Base-by-base conservation (phyloP, 2,113 vertebrate genomes). In the Lamprotornis superbus region DNA sequence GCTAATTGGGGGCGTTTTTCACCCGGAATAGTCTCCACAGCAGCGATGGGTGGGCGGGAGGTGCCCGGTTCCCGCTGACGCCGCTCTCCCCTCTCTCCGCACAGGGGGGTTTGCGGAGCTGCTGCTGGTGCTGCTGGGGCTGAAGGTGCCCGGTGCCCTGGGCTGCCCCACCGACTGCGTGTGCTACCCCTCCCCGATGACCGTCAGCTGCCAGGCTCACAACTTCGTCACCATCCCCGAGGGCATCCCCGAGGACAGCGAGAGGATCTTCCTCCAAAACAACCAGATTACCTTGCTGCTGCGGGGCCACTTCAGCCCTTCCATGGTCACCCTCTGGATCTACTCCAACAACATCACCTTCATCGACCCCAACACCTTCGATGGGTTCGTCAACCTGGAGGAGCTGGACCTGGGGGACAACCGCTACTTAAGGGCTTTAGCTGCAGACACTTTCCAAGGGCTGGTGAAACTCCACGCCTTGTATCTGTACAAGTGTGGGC, bases 401-500 rank as follows among this genome's bases (percentile, higher is more conserved):
- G 99, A 99, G 96, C 98, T 99, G n/a, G 99, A 99, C 95, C 98
- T 99, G 12, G 99, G 99, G 11, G 99, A 99, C 97, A 99, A 99
- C 97, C 97, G 98, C 60, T 98, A 99, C 95, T 96, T 99, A 95
- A 98, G 98, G 95, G 99, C 98, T 64, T 96, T 99, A 52, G 98
- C 98, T 1, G 98, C 99, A 0, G 99, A 99, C 97, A 99, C 99
- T 88, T 99, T 99, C 98, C 98, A 98, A 89, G 99, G 99, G 64
- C 98, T 99, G 95, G 98, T 98, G 61, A 98, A 98, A 89, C 98
- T 99, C 27, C 99, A 99, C 1, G 99, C 99, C 83, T 98, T 99
- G 97, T 99, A 99, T 88, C 98, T 99, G 57, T 99, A 99, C 93
- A 99, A 98, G 96, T 99, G 99, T 3, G 99, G 99, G 83, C 98